Base-by-base conservation (phyloP, 2,888 invertebrate species). In the Cerastis rubricosa region DNA sequence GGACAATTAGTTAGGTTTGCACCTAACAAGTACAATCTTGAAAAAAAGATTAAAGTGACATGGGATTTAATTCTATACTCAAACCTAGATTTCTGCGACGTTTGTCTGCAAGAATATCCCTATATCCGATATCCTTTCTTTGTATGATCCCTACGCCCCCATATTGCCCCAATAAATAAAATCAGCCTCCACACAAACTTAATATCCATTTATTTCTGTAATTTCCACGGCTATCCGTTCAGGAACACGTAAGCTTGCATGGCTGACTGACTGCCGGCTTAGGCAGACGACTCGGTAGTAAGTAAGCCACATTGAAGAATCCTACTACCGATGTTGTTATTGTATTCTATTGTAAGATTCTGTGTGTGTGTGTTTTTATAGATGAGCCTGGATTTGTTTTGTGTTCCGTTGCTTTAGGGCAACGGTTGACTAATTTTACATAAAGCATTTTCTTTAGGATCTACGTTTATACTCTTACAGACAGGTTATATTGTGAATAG, bases 251-350 rank as follows among this genome's bases (percentile, higher is more conserved):
- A 87, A 87, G 78, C 77, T 43, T 40, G 45, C 35, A 71, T 69
- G 78, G 78, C 40, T 78, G 83, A 85, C 78, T 86, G 73, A 74
- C 45, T 75, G 47, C 45, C 43, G 51, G 74, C 80, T 82, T 76
- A 82, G 69, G 14, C 49, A 61, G 76, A 73, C 68, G 68, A 77
- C 68, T 84, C 68, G 45, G 57, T 71, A 40, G 78, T 61, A 78
- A 78, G 68, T 78, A 80, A 85, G 70, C 64, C 65, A 12, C 43
- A 29, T 22, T 35, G 35, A 71, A 51, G 12, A 61, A 5, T 54
- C 25, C 61, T 68, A 65, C 49, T 70, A 54, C 59, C 29, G 29
- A 29, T 63, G 22, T 77, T 61, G 69, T 57, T 73, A 73, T 73
- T 45, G 49, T 69, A 59, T 59, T 71, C 9, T 51, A 1, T 25